These are phyloP conservation scores for Chrysochloris asiatica DNA, from an alignment of 2,113 vertebrate species.

Conservation along the genomic window DNA sequence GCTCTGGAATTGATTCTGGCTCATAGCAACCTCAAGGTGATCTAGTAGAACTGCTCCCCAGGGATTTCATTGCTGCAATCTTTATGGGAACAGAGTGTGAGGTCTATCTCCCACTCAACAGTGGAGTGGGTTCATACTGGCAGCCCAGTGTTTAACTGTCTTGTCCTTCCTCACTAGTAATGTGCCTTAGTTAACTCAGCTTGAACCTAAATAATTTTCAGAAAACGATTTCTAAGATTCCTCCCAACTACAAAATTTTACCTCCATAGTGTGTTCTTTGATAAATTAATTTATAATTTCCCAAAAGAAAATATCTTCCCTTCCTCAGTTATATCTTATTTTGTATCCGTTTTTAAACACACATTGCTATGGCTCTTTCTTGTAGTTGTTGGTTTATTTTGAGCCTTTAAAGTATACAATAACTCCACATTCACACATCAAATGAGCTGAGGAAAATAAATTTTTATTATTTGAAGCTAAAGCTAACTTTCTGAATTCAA, in stretches of 20 bases:
- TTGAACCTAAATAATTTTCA: neutral
- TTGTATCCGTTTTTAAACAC: neutral
- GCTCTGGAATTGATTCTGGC: neutral
- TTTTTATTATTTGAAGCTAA: slow-evolving; percentile 12
- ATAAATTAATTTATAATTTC: slow-evolving; percentile 9
- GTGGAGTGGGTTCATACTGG: neutral
- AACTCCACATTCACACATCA: neutral
- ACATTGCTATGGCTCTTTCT: neutral
- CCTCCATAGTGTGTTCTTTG: neutral
- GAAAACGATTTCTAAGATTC: neutral
- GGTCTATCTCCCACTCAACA: neutral
- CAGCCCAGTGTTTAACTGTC: neutral
- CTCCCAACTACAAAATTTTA: neutral
- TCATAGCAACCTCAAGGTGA: neutral
- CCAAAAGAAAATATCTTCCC: neutral
- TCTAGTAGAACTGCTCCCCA: neutral
- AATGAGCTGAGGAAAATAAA: neutral
- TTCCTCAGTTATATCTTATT: neutral
- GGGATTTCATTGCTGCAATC: neutral
- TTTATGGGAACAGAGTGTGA: neutral
- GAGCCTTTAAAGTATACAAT: neutral
- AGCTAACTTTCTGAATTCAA: neutral
- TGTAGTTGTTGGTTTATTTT: neutral
- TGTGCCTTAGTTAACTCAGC: neutral
- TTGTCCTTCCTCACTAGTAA: neutral